phyloP scores from a whole-genome alignment of 2,888 invertebrate genomes.

The Spilarctia lutea region DNA sequence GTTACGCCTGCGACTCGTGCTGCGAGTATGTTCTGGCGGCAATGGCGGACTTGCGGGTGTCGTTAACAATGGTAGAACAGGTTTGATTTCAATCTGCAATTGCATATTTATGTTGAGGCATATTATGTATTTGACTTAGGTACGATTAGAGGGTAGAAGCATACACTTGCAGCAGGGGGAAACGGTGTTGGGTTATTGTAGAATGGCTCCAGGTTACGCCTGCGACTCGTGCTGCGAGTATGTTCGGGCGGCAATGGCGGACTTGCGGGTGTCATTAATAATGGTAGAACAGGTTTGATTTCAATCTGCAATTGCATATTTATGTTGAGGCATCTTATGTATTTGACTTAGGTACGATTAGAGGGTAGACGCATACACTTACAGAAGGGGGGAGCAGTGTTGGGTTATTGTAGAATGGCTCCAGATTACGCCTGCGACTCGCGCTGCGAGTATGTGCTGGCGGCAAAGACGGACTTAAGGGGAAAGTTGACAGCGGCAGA shows the following conservation, averaged over 20 bases:
- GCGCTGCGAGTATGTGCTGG: not conserved
- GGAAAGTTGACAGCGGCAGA: constrained; percentile 29
- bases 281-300: constrained; percentile 43
- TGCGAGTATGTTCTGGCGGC: not conserved
- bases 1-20: not conserved
- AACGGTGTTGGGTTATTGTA: too few relatives aligned
- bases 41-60: not conserved
- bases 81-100: constrained; percentile 20
- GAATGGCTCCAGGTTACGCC: not conserved
- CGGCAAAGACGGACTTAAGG: not conserved
- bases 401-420: not conserved
- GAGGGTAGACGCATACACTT: too few relatives aligned
- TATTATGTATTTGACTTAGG: too few relatives aligned
- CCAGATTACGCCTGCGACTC: not conserved
- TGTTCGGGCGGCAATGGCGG: not conserved
- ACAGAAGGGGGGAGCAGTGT: too few relatives aligned
- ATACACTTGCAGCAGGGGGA: too few relatives aligned
- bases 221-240: too few relatives aligned
- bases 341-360: too few relatives aligned
- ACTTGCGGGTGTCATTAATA: not conserved
- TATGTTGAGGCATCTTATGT: too few relatives aligned
- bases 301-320: not conserved
- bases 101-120: too few relatives aligned
- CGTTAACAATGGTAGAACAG: constrained; percentile 35
- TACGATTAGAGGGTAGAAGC: too few relatives aligned